A percentile compares a stretch with the other conserved stretches of the same genome.
Evolutionary conservation across 2,113 vertebrate species (phyloP).

Genomic region (Anhinga anhinga): DNA sequence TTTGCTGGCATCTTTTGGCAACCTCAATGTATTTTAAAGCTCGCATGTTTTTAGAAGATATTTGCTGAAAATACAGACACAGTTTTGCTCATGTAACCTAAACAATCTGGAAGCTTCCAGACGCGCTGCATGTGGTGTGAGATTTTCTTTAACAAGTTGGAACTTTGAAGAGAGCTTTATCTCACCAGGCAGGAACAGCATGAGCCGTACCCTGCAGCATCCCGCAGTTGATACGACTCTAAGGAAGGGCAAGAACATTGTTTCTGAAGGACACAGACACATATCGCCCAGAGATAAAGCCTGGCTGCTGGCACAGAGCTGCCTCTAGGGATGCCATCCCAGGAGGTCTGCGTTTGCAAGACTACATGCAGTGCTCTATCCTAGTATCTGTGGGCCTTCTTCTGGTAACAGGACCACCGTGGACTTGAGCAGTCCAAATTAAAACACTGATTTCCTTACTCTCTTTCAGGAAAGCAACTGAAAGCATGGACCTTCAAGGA

Average conservation of each 20-base stretch:
- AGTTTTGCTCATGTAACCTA: neutral
- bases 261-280: neutral
- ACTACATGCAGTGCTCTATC: neutral
- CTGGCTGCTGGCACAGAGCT: neutral
- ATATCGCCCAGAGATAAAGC: neutral
- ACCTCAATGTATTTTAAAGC: neutral
- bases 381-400: neutral
- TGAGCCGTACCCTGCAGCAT: neutral
- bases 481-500: neutral
- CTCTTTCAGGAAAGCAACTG: neutral
- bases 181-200: neutral
- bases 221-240: neutral
- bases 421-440: neutral
- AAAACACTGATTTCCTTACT: neutral
- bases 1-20: neutral
- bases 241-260: neutral
- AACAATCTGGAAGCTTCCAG: constrained; percentile 23
- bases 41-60: neutral
- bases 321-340: neutral
- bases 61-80: neutral
- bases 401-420: neutral
- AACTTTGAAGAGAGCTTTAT: constrained; percentile 23
- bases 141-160: neutral
- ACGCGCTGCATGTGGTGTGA: neutral
- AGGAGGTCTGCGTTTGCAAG: neutral